A percentile compares a stretch with the other conserved stretches of the same genome.
Conservation (phyloP, 2,113 vertebrate genomes). For the Phaetusa simplex region DNA sequence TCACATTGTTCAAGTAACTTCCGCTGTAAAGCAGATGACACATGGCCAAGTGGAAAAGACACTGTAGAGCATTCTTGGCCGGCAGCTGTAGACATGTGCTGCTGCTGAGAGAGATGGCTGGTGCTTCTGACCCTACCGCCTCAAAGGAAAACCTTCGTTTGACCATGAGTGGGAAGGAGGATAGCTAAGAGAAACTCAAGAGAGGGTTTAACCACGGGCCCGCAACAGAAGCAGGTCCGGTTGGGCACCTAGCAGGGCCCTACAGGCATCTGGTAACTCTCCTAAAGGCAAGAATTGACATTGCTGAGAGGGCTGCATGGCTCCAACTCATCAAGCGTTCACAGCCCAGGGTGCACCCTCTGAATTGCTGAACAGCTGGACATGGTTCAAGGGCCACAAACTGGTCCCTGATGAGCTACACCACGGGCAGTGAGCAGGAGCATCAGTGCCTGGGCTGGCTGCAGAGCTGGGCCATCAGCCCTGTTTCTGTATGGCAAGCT, state of each 20-base stretch:
- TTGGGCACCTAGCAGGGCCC: background rate
- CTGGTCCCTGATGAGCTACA: background rate
- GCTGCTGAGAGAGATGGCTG: background rate
- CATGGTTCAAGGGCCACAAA: background rate
- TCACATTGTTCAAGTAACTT: slow-evolving; percentile 27
- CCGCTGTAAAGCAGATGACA: background rate
- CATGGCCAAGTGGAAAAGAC: background rate
- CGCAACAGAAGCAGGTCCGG: background rate
- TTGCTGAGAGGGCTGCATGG: accelerated
- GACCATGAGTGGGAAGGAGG: background rate
- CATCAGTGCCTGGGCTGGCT: background rate
- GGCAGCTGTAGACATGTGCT: background rate
- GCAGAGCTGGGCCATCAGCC: background rate
- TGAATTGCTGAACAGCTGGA: background rate
- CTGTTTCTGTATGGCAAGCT: background rate
- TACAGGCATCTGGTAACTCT: background rate
- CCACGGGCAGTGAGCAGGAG: background rate
- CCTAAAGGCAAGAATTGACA: background rate
- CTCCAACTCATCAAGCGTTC: accelerated
- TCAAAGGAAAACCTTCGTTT: background rate
- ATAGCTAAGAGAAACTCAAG: background rate
- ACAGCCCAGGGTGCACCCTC: background rate
- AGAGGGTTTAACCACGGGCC: accelerated
- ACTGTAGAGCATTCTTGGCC: background rate
- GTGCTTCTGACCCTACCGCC: background rate